These are phyloP conservation scores for Altica lythri DNA, from an alignment of 2,888 invertebrate genomes.

Conservation along the genomic window DNA sequence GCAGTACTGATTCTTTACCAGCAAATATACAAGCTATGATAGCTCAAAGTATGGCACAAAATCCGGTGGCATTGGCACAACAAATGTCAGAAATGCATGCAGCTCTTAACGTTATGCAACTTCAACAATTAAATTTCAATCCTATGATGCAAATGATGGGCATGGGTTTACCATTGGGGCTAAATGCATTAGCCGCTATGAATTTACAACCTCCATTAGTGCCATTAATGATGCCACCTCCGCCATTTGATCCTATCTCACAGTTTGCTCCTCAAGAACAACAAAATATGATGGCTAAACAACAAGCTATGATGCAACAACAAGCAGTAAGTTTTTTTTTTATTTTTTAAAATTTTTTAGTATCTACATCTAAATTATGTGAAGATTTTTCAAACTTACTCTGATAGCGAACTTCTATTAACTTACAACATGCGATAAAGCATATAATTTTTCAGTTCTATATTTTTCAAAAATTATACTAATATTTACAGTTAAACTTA, in stretches of 20 bases:
- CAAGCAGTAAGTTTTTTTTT: conserved; percentile 62
- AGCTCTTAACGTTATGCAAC: conserved; percentile 82
- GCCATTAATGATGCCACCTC: conserved; percentile 86
- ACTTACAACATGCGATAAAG: too few species aligned
- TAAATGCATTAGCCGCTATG: conserved; percentile 90
- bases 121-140: conserved; percentile 84
- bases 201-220: conserved; percentile 91
- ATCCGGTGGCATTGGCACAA: conserved; percentile 66
- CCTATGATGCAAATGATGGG: conserved; percentile 91
- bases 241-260: conserved; percentile 73
- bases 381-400: too few species aligned
- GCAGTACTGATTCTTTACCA: conserved; percentile 62
- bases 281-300: conserved; percentile 66
- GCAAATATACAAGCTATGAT: conserved; percentile 59
- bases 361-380: background rate
- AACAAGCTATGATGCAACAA: conserved; percentile 75
- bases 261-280: conserved; percentile 62
- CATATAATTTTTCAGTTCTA: too few species aligned
- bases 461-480: too few species aligned
- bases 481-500: too few species aligned
- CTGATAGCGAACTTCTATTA: too few species aligned
- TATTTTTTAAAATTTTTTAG: conserved; percentile 6
- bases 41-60: conserved; percentile 56
- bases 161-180: conserved; percentile 77
- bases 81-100: conserved; percentile 85